Percentiles rank a stretch among this genome's conserved stretches.
Conservation (phyloP, 1,140 invertebrate genomes). For the Heliothis virescens region DNA sequence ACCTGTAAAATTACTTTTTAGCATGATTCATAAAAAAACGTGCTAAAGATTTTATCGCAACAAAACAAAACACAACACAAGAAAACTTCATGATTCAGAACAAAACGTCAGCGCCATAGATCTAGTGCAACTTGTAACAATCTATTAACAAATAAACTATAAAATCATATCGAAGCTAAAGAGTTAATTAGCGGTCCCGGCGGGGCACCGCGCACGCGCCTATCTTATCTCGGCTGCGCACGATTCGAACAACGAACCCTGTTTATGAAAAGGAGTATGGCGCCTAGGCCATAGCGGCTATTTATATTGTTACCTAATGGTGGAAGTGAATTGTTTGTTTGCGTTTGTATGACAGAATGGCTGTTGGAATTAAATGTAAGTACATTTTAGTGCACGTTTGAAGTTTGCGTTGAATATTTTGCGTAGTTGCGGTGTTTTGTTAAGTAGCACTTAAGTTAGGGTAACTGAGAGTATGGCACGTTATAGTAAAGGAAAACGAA, state of each 20-base stretch:
- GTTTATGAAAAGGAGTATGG: conserved; percentile 43
- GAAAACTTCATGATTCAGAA: conserved; percentile 11
- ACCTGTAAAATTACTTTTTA: too few relatives aligned
- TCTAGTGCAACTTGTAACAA: conserved; percentile 56
- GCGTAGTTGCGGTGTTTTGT: neutral
- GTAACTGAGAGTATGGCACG: too few relatives aligned
- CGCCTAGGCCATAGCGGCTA: conserved; percentile 21
- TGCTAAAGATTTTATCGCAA: neutral
- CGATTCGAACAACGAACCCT: conserved; percentile 61
- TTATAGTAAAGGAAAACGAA: too few relatives aligned
- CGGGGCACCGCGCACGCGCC: conserved; percentile 70
- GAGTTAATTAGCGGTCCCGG: conserved; percentile 82
- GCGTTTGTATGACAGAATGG: conserved; percentile 15
- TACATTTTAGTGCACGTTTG: neutral
- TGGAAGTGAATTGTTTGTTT: conserved; percentile 43
- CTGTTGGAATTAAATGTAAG: conserved; percentile 18
- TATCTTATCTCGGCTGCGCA: conserved; percentile 77
- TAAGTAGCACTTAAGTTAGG: neutral
- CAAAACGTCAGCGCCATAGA: conserved; percentile 23
- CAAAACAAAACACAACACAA: neutral
- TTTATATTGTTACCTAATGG: conserved; percentile 25
- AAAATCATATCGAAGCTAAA: conserved; percentile 74
- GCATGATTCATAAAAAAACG: too few relatives aligned
- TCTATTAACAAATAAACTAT: conserved; percentile 73
- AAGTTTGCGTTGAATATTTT: neutral